Evolutionary conservation across 2,888 invertebrate species (phyloP), one percentile per base, ranked within the genome.

Genomic region (Mellilla xanthometata): DNA sequence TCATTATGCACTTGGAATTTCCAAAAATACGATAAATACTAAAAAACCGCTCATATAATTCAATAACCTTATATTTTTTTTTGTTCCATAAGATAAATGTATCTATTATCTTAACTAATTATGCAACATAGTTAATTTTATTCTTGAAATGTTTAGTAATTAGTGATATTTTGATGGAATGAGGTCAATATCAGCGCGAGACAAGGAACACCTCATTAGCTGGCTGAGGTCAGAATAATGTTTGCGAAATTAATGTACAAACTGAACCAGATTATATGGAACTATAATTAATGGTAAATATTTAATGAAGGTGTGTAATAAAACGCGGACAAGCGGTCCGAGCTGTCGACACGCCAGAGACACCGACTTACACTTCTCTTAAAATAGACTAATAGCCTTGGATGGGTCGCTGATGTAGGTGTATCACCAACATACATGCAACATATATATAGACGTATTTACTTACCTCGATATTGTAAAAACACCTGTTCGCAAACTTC

Each of bases 131-230:
- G 6, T 19, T 19, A 6, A 1, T 19, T 5, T 19, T 19, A 5
- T 19, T 5, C 15, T 19, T 6, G 4, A 19, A 7, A 35, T 27
- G 13, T 27, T 35, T 15, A 13, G 12, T 22, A 40, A 34, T 41
- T 34, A 23, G 2, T 7, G 8, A n/a, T 34, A 24, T 34, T 54
- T 58, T 58, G 44, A 38, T 44, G 32, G 31, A 52, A 50, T 56
- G 51, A 61, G 64, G 66, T 61, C 56, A 58, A 44, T 48, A 65
- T 58, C 58, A 31, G 60, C 56, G 60, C 58, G 29, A 41, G 38
- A 51, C 45, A 48, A 54, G 34, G 39, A 39, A 47, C 60, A 58
- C 54, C 51, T 58, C 49, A 52, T 55, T 34, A 39, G 9, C 39
- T 28, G 6, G 6, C 8, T 32, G 24, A 46, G 46, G 46, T 46